phyloP scores from a whole-genome alignment of 2,797 vertebrate species.

The Diglossa cyanea region DNA sequence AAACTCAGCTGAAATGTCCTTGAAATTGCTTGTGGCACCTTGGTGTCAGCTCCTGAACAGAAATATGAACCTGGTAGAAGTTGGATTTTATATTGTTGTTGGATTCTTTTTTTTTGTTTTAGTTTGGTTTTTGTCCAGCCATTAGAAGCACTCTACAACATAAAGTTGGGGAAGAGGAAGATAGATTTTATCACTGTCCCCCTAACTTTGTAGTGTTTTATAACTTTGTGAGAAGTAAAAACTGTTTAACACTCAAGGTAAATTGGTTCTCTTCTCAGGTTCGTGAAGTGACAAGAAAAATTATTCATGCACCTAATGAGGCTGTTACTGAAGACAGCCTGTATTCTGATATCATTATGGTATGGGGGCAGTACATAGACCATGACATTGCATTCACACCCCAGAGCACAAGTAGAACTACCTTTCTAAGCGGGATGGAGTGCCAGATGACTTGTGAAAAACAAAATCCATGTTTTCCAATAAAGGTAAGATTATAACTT shows the following conservation, averaged over 20 bases:
- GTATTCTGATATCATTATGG: conserved; percentile 87
- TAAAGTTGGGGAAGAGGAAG: background rate
- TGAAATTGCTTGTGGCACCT: background rate
- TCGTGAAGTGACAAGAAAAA: conserved; percentile 82
- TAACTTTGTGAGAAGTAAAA: background rate
- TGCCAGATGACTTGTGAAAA: conserved; percentile 82
- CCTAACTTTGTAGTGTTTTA: background rate
- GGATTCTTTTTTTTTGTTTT: background rate
- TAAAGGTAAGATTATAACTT: conserved; percentile 79
- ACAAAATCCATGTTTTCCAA: conserved; percentile 85
- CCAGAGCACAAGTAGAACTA: conserved; percentile 75
- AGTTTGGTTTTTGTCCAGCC: background rate
- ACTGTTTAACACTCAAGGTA: background rate
- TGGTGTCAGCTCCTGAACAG: background rate
- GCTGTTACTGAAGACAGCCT: conserved; percentile 74
- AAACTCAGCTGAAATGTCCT: background rate
- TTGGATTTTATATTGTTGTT: background rate
- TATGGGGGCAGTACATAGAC: conserved; percentile 93
- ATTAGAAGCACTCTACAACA: background rate
- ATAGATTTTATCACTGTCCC: background rate
- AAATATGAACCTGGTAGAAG: background rate
- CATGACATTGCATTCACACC: conserved; percentile 92
- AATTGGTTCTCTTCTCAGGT: conserved; percentile 76
- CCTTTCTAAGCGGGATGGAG: conserved; percentile 53
- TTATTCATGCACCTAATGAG: conserved; percentile 79